Base-by-base conservation (phyloP, 2,888 invertebrate genomes). In the Drosophila villosipedis region DNA sequence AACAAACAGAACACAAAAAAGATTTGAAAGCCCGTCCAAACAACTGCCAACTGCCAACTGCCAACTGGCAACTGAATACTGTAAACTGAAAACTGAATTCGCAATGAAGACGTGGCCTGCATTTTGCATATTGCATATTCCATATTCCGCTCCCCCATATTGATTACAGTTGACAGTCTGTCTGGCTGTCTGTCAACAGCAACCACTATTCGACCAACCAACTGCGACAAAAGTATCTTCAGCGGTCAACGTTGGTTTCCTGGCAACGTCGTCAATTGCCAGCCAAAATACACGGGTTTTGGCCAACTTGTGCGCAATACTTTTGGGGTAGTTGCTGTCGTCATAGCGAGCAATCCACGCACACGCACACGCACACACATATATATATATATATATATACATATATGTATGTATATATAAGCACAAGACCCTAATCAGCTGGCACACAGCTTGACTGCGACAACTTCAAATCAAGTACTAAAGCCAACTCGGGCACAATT, bases 81-180 rank as follows among this genome's bases (percentile, higher is more conserved):
- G 67, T n/a, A 41, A 53, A 4, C 47, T 66, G 67, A 47, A 47
- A 61, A 30, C 50, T 68, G 47, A 68, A 67, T 68, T 57, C 37
- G 22, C 22, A 76, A 62, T 65, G 81, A 67, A 66, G 71, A 76
- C 71, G 64, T 68, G 62, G 67, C 67, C 59, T 76, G 71, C 80
- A 80, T 69, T 75, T 63, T 53, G 58, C 65, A 63, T 50, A 61
- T 49, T 68, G 28, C 41, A 31, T 22, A 28, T 28, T 10, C 12
- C 80, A 33, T 30, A 28, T 28, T 22, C 50, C 16, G 9, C 16
- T 25, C 4, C 39, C 12, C 14, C 30, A 41, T 68, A 75, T 76
- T 54, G 76, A 76, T 76, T 75, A 30, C 60, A 61, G 22, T 19
- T 55, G 47, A 31, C 30, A 30, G 47, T 35, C 43, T 35, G 37